These are phyloP conservation scores for Girardinus metallicus DNA, from an alignment of 2,797 vertebrate genomes.

Conservation along the genomic window DNA sequence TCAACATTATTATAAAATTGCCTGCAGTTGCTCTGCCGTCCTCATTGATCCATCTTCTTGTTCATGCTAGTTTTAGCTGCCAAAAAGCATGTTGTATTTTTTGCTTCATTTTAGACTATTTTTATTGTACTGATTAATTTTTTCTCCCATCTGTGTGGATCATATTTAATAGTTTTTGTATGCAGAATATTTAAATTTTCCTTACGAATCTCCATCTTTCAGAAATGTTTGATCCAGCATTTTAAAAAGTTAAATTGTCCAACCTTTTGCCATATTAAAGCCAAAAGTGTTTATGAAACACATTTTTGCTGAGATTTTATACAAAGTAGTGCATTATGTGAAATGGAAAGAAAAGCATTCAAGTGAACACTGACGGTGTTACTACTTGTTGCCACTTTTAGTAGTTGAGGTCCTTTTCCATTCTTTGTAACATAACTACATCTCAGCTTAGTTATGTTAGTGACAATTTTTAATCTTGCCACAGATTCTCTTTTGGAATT, in stretches of 20 bases:
- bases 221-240: too few species aligned
- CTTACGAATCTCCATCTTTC: not conserved
- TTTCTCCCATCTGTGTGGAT: not conserved
- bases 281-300: not conserved
- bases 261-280: too few species aligned
- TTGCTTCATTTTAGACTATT: slow-evolving; percentile 14
- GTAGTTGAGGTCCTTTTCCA: not conserved
- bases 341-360: not conserved
- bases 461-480: too few species aligned
- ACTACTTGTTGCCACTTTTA: not conserved
- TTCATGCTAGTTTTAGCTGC: slow-evolving; percentile 24
- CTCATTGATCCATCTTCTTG: slow-evolving; percentile 44
- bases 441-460: not conserved
- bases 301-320: not conserved
- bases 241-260: too few species aligned
- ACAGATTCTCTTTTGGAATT: too few species aligned
- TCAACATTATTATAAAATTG: slow-evolving; percentile 64
- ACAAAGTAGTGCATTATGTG: not conserved
- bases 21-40: slow-evolving; percentile 31
- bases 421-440: not conserved
- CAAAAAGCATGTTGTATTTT: slow-evolving; percentile 19
- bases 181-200: not conserved
- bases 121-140: slow-evolving; percentile 7
- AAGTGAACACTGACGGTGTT: not conserved
- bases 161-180: not conserved